phyloP scores from a whole-genome alignment of 2,113 vertebrate genomes.

The Calyptommatus sinebrachiatus region DNA sequence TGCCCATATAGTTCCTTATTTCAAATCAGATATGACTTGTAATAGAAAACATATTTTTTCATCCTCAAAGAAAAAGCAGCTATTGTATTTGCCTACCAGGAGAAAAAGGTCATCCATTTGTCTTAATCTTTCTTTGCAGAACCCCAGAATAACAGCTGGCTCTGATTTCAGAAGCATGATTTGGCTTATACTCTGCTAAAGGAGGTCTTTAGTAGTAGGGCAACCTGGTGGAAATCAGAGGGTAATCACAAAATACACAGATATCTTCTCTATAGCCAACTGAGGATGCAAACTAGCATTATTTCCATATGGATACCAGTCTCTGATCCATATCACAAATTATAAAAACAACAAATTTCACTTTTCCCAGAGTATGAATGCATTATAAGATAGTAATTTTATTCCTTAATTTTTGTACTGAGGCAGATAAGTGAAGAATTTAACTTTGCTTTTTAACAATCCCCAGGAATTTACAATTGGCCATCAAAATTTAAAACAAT shows the following conservation, averaged over 20 bases:
- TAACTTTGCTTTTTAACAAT: neutral
- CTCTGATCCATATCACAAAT: neutral
- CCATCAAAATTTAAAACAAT: too few species aligned
- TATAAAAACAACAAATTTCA: neutral
- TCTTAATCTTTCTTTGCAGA: neutral
- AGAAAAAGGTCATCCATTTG: neutral
- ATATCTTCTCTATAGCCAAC: too few species aligned
- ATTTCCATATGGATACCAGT: too few species aligned
- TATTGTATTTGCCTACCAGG: neutral
- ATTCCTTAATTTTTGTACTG: neutral
- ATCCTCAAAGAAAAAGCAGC: too few species aligned
- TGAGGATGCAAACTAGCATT: too few species aligned
- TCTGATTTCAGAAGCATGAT: neutral
- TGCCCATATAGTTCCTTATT: neutral
- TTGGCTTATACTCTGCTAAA: neutral
- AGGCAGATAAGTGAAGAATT: neutral
- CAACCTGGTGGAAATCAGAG: too few species aligned
- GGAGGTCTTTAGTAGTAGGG: neutral
- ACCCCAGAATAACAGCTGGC: neutral
- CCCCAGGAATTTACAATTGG: too few species aligned
- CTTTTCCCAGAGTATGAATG: neutral
- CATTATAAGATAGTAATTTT: neutral
- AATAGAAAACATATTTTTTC: neutral
- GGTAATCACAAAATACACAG: too few species aligned
- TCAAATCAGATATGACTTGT: neutral